Base-by-base conservation (phyloP, 2,113 vertebrate species). In the Pangasianodon hypophthalmus region DNA sequence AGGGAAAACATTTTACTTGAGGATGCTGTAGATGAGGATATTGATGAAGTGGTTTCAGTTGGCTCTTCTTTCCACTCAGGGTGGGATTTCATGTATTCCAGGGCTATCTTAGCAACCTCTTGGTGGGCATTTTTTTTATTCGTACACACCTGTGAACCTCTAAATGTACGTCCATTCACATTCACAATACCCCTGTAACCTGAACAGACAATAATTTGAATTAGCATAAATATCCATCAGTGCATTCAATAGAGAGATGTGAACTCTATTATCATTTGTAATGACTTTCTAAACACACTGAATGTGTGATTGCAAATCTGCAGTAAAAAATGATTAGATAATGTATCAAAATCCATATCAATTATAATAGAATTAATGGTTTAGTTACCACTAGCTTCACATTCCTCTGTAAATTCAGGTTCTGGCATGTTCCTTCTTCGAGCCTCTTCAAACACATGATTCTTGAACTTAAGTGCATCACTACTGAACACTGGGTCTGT, bases 91-190 rank as follows among this genome's bases (percentile, higher is more conserved):
- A 93, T 84, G n/a, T 82, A 13, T 0, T 81, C 24, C 24, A 94
- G 91, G 10, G 91, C 93, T 80, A 88, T 64, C 75, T 52, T 88
- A 24, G 94, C 88, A 37, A 94, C 93, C 77, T 94, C 93, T 81
- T 94, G 94, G 80, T 94, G 93, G 10, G 94, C 92, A 1, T 6
- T 13, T 88, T 21, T 92, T 84, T 52, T 89, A 18, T 10, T 89
- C 1, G 21, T 90, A 19, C 73, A 88, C 4, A 92, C 84, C 21
- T 9, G 54, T 2, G 0, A 4, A 16, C 94, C 92, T 44, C 0
- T 67, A 71, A 92, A 94, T 0, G 8, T 91, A 7, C 13, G 32
- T 26, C 89, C 91, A 62, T 92, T 93, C 37, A 94, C 85, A 41
- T 1, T 58, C 56, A 94, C 87, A 24, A 52, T 18, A 75, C 91